Percentiles rank a stretch among this genome's conserved stretches.
These are phyloP conservation scores for Sturnira hondurensis DNA, from an alignment of 2,113 vertebrate genomes.

Conservation along the genomic window DNA sequence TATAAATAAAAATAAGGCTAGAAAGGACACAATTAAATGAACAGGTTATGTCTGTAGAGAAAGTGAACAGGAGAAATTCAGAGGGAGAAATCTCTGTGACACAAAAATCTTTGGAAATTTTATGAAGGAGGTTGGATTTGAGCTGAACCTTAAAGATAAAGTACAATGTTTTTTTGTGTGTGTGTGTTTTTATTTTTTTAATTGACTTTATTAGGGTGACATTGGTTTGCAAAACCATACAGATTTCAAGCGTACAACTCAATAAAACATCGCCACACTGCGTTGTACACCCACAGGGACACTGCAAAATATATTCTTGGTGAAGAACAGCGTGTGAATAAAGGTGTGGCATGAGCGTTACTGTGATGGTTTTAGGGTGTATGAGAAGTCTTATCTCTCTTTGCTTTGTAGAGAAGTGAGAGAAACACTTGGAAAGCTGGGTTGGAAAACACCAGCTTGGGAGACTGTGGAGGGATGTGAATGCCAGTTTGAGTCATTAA, in stretches of 20 bases:
- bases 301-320: not conserved
- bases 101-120: not conserved
- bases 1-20: not conserved
- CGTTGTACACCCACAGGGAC: not conserved
- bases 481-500: not conserved
- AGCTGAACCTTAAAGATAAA: not conserved
- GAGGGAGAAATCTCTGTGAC: not conserved
- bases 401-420: fast-evolving
- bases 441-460: no score
- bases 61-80: not conserved
- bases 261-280: no score
- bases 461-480: no score
- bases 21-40: not conserved
- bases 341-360: fast-evolving
- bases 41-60: not conserved
- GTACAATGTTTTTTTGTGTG: not conserved
- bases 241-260: no score
- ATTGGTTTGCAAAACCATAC: no score
- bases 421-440: not conserved
- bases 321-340: fast-evolving
- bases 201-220: no score
- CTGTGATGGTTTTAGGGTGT: fast-evolving
- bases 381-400: not conserved
- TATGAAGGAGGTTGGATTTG: not conserved
- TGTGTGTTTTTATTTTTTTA: no score